Evolutionary conservation across 2,888 invertebrate species (phyloP), one percentile per base, ranked within the genome.

Genomic region (Aspidiotus destructor): DNA sequence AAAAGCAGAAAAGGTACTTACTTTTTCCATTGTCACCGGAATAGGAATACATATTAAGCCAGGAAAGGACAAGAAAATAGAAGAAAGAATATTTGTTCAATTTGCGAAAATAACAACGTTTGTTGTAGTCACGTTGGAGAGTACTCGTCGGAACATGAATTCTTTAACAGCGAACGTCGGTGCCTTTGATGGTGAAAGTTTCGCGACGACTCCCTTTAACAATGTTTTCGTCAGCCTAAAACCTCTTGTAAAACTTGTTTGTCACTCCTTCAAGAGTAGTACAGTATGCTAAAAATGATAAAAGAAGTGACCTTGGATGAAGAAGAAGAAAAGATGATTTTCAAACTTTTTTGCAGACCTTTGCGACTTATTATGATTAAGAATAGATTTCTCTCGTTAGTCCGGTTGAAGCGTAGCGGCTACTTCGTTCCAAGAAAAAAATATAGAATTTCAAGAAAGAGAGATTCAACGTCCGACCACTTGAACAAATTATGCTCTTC

Each of bases 91-190:
- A 65, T 65, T 65, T 60, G 67, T 67, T 67, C 60, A 60, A 67
- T 67, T 67, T 67, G 67, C 44, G 67, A 67, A 67, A 67, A 67
- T 67, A 67, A 67, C 67, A 58, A 67, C 67, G 67, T 67, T 67
- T 67, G 67, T 67, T 67, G 67, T 67, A 67, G 67, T 67, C 67
- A 67, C 67, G 67, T 67, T 67, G 67, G 44, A 67, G 67, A 67
- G 67, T 67, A 60, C 67, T 67, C 41, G 67, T 60, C 67, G 40
- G 52, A 67, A 67, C 67, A 67, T 67, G 67, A 67, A 67, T 67
- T 67, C 67, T 67, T 67, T 60, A 67, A 67, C 60, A 67, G 57
- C 57, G 58, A 67, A 67, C 60, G 52, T 57, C 67, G 67, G 67
- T 40, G 41, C 58, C 67, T 67, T 67, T 67, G 67, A 67, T 67